Percentiles rank a stretch among this genome's conserved stretches.
These are phyloP conservation scores for Troglohyphantes excavatus DNA, from an alignment of 2,888 invertebrate genomes.

Conservation along the genomic window DNA sequence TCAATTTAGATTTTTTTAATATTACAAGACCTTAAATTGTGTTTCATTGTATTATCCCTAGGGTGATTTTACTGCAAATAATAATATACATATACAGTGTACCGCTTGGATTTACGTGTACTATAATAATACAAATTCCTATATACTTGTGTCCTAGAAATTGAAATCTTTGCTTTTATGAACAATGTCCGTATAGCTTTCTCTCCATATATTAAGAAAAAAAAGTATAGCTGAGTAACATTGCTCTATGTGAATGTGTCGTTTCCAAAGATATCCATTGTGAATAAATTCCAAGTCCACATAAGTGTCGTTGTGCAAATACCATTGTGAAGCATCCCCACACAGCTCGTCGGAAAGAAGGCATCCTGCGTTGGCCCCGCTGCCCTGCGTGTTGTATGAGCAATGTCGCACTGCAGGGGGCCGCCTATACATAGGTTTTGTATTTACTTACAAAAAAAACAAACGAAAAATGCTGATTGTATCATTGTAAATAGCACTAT, in stretches of 20 bases:
- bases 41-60: background rate
- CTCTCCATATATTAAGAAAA: slow-evolving; percentile 16
- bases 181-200: slow-evolving; percentile 48
- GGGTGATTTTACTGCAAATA: background rate
- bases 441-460: slow-evolving; percentile 75
- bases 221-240: slow-evolving; percentile 71
- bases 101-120: background rate
- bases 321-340: slow-evolving; percentile 75
- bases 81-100: background rate
- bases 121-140: slow-evolving; percentile 4
- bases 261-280: slow-evolving; percentile 54
- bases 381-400: slow-evolving; percentile 60
- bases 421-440: slow-evolving; percentile 66
- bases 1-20: too few species aligned
- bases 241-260: slow-evolving; percentile 64
- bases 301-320: slow-evolving; percentile 39
- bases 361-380: slow-evolving; percentile 63
- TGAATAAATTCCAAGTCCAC: slow-evolving; percentile 47
- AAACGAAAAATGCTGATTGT: slow-evolving; percentile 67
- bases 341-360: slow-evolving; percentile 53
- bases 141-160: slow-evolving; percentile 15
- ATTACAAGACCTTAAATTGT: background rate
- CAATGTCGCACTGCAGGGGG: slow-evolving; percentile 49
- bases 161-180: slow-evolving; percentile 18
- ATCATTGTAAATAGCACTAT: slow-evolving; percentile 79